A percentile compares a stretch with the other conserved stretches of the same genome.
These are phyloP conservation scores for Ascaphus truei DNA, from an alignment of 2,113 vertebrate species.

Conservation along the genomic window DNA sequence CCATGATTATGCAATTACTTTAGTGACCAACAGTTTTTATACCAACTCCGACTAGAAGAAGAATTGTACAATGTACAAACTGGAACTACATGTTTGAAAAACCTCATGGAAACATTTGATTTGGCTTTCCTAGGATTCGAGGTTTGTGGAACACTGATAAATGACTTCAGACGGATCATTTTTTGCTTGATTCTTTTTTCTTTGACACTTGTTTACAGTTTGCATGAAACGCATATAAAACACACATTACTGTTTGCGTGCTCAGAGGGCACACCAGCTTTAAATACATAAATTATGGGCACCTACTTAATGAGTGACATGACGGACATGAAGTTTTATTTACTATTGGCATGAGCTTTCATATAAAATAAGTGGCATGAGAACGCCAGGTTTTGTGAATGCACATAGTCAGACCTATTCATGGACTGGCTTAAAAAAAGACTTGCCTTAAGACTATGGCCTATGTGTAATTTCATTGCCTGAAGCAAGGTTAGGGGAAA, in stretches of 20 bases:
- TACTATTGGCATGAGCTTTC: slow-evolving; percentile 65
- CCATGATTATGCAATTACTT: not conserved
- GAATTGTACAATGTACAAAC: too few relatives aligned
- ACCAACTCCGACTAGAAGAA: too few relatives aligned
- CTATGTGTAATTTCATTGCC: slow-evolving; percentile 72
- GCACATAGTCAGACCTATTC: slow-evolving; percentile 66
- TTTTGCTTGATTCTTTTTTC: slow-evolving; percentile 62
- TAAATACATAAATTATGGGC: slow-evolving; percentile 70
- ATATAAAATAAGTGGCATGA: slow-evolving; percentile 64
- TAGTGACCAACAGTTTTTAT: not conserved
- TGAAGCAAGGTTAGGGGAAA: slow-evolving; percentile 73
- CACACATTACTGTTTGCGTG: slow-evolving; percentile 63
- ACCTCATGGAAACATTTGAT: slow-evolving; percentile 54
- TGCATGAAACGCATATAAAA: slow-evolving; percentile 78
- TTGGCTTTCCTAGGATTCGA: slow-evolving; percentile 54
- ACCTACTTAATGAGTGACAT: slow-evolving; percentile 70
- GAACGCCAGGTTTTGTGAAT: slow-evolving; percentile 63
- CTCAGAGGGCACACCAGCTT: slow-evolving; percentile 54
- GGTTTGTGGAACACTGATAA: slow-evolving; percentile 66
- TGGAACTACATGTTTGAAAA: too few relatives aligned
- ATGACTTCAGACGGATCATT: slow-evolving; percentile 67
- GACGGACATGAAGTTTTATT: slow-evolving; percentile 65
- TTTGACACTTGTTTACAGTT: slow-evolving; percentile 78
- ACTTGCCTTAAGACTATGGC: slow-evolving; percentile 64
- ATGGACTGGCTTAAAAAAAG: slow-evolving; percentile 47